These are phyloP conservation scores for Okapia johnstoni DNA, from an alignment of 2,113 vertebrate species.

Conservation along the genomic window DNA sequence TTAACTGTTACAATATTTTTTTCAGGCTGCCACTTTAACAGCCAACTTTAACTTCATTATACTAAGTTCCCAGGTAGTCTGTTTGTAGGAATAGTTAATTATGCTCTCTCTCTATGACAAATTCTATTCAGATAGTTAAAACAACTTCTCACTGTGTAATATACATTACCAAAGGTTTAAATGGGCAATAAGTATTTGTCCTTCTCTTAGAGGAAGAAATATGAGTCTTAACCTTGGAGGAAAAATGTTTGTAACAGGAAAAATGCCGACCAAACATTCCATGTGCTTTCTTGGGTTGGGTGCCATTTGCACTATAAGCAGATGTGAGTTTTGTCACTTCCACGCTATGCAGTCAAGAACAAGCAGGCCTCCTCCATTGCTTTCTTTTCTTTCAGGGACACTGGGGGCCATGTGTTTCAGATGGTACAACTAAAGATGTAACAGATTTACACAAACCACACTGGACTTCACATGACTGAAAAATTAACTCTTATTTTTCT, in stretches of 20 bases:
- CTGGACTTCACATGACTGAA: neutral
- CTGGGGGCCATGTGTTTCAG: neutral
- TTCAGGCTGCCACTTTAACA: neutral
- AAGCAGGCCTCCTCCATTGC: neutral
- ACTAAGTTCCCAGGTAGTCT: neutral
- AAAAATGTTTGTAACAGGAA: neutral
- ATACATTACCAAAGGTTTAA: neutral
- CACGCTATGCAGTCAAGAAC: neutral
- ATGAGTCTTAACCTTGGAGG: neutral
- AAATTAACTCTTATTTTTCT: neutral
- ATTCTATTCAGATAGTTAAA: neutral
- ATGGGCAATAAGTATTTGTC: neutral
- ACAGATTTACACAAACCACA: neutral
- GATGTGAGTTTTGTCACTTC: neutral
- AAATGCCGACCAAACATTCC: neutral
- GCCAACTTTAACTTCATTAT: neutral
- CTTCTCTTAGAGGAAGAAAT: neutral
- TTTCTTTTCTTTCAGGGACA: neutral
- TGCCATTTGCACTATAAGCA: neutral
- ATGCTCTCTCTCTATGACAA: neutral
- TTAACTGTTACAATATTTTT: neutral
- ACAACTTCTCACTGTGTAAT: neutral
- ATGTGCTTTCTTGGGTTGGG: neutral
- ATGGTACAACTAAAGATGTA: neutral
- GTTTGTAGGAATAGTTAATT: neutral